Percentiles rank a stretch among this genome's conserved stretches.
phyloP scores from a whole-genome alignment of 2,888 invertebrate species.

The Oligia latruncula region DNA sequence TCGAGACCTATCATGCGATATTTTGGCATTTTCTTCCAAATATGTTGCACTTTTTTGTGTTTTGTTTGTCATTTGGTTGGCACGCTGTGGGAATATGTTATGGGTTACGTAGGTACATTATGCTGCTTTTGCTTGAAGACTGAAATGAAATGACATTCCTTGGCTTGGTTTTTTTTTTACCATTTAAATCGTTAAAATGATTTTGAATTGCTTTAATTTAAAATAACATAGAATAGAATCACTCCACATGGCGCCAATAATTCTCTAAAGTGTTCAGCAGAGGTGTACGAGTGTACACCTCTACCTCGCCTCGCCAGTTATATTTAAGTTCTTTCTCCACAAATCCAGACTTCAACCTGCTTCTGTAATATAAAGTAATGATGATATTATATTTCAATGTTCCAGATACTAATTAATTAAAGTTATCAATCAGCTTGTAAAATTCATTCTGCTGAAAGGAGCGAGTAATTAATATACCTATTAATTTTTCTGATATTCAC shows the following conservation, averaged over 20 bases:
- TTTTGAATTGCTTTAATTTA: not conserved
- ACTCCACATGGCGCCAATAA: not conserved
- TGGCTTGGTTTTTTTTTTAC: not conserved
- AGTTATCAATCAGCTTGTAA: slow-evolving; percentile 5
- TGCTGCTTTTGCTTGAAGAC: slow-evolving; percentile 2
- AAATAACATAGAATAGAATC: not conserved
- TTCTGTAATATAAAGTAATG: not conserved
- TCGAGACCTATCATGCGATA: slow-evolving; percentile 63
- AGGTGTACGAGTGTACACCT: no score
- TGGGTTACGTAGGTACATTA: not conserved
- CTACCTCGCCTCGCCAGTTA: not conserved
- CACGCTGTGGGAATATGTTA: slow-evolving; percentile 59
- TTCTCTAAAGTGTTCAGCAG: no score
- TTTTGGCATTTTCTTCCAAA: slow-evolving; percentile 62
- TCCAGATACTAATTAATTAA: not conserved
- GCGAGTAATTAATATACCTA: not conserved
- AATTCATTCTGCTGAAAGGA: not conserved
- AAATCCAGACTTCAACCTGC: not conserved
- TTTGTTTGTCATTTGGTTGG: slow-evolving; percentile 62
- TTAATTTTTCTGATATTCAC: not conserved
- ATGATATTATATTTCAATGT: not conserved
- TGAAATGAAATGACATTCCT: not conserved
- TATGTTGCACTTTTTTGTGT: slow-evolving; percentile 64
- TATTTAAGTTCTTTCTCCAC: not conserved
- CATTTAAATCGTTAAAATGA: not conserved